Evolutionary conservation across 2,113 vertebrate genomes (phyloP).

Genomic region (Hassar affinis): DNA sequence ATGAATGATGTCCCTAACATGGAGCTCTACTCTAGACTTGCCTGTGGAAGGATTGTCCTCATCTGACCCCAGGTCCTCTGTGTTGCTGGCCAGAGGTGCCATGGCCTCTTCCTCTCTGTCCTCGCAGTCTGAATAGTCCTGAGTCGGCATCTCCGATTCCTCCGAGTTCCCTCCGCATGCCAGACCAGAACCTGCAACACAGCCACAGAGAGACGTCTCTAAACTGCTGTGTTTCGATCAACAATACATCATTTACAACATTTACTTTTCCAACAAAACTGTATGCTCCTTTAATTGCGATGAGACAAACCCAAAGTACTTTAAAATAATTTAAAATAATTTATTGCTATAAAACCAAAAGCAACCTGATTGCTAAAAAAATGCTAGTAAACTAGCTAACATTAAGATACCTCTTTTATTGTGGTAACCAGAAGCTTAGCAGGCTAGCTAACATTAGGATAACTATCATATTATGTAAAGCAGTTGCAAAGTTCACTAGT

Average conservation of each 20-base stretch:
- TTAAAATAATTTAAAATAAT: background rate
- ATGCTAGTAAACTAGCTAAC: background rate
- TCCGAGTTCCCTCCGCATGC: constrained; percentile 64
- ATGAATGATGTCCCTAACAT: background rate
- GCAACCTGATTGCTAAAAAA: background rate
- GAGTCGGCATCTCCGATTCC: constrained; percentile 61
- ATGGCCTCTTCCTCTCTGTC: constrained; percentile 65
- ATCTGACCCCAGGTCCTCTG: constrained; percentile 68
- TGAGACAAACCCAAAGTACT: background rate
- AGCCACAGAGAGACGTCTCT: background rate
- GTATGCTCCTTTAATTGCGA: background rate
- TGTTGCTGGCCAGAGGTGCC: constrained; percentile 65
- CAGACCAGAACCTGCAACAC: constrained; percentile 62
- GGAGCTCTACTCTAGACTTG: constrained; percentile 28
- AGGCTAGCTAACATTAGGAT: background rate
- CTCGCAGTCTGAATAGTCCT: constrained; percentile 65
- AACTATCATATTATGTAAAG: background rate
- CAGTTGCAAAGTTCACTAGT: background rate
- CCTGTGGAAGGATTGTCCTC: constrained; percentile 68
- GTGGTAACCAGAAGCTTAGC: background rate
- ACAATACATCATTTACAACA: background rate
- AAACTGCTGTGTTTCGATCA: background rate
- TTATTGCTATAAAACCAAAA: background rate
- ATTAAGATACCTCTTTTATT: background rate
- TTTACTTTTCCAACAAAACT: background rate